Evolutionary conservation across 2,113 vertebrate species (phyloP).

Genomic region (Erythrolamprus reginae): DNA sequence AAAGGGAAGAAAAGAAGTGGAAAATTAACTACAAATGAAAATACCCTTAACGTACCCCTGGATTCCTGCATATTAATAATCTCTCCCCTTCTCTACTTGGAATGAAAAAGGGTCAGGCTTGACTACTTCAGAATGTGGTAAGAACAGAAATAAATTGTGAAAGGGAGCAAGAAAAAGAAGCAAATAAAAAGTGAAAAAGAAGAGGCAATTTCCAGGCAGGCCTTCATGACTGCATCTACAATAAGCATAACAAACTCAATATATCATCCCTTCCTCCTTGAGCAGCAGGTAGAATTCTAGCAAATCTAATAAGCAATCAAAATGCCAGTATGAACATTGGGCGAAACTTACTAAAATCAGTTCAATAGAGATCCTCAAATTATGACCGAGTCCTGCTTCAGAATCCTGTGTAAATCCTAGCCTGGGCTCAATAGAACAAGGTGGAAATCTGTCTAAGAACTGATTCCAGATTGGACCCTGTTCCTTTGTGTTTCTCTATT

Average conservation of each 20-base stretch:
- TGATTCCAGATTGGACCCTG: background rate
- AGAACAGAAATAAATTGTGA: background rate
- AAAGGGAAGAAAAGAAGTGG: slow-evolving; percentile 73
- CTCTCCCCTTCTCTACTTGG: slow-evolving; percentile 45
- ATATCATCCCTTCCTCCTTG: background rate
- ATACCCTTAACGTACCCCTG: slow-evolving; percentile 51
- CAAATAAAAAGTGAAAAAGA: background rate
- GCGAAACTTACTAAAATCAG: background rate
- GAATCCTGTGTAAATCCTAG: background rate
- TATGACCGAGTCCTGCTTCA: background rate
- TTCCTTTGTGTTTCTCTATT: too few relatives aligned
- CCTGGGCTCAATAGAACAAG: background rate
- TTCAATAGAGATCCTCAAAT: background rate
- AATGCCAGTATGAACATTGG: background rate
- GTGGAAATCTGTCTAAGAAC: background rate
- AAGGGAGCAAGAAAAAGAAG: background rate
- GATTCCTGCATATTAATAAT: slow-evolving; percentile 57
- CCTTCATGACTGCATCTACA: background rate
- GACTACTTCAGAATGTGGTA: slow-evolving; percentile 9
- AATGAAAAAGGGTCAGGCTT: slow-evolving; percentile 52
- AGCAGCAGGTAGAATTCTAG: background rate
- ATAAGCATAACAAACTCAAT: background rate
- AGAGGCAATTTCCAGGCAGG: background rate
- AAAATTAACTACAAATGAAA: slow-evolving; percentile 74
- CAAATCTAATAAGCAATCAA: background rate